Evolutionary conservation across 2,113 vertebrate genomes (phyloP).

Genomic region (Nipponia nippon): DNA sequence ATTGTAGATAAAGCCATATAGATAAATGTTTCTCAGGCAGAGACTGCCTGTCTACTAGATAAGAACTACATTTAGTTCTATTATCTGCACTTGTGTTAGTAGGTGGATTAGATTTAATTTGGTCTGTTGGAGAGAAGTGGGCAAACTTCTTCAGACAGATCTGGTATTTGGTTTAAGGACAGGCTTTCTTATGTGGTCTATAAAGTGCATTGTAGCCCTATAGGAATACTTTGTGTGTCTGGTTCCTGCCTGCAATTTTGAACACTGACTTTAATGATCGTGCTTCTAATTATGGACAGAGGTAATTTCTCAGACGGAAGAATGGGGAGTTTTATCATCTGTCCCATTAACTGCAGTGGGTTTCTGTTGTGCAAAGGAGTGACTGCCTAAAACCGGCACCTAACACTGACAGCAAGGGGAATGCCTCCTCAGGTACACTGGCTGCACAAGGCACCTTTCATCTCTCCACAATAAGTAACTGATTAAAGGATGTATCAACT

Average conservation of each 20-base stretch:
- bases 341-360: not conserved
- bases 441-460: not conserved
- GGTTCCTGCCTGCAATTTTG: constrained; percentile 8
- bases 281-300: not conserved
- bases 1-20: not conserved
- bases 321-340: not conserved
- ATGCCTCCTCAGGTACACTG: rapidly evolving
- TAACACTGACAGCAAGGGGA: not conserved
- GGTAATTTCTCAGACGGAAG: not conserved
- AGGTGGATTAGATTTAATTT: constrained; percentile 5
- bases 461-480: not conserved
- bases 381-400: not conserved
- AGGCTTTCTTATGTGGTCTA: not conserved
- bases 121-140: not conserved
- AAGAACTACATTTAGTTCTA: not conserved
- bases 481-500: not conserved
- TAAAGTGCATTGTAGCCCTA: not conserved
- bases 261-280: not conserved
- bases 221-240: constrained; percentile 5
- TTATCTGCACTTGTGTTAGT: not conserved
- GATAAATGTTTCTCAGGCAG: not conserved
- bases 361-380: not conserved
- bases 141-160: not conserved
- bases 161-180: constrained; percentile 9
- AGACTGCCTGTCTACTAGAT: not conserved